phyloP scores from a whole-genome alignment of 2,797 vertebrate genomes.

The Varecia variegata region DNA sequence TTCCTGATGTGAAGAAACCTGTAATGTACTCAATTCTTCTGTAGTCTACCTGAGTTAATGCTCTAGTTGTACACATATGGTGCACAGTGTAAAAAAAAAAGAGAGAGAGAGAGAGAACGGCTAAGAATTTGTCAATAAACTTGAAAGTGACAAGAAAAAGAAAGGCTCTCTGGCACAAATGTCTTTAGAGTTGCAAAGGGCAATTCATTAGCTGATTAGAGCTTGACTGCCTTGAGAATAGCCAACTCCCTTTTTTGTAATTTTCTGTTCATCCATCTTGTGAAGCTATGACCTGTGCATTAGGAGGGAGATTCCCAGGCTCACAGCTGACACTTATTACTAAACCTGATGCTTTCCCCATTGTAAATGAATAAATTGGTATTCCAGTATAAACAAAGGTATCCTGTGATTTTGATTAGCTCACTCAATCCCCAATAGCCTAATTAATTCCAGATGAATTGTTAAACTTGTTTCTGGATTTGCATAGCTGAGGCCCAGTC shows the following conservation, averaged over 20 bases:
- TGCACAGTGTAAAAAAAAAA: not conserved
- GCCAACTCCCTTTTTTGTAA: not conserved
- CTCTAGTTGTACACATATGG: not conserved
- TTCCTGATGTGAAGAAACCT: not conserved
- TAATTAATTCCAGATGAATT: slow-evolving; percentile 65
- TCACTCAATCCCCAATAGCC: slow-evolving; percentile 19
- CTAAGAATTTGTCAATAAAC: slow-evolving; percentile 39
- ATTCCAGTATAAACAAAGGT: slow-evolving; percentile 53
- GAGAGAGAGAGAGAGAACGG: not conserved
- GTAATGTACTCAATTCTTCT: not conserved
- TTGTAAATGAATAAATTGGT: slow-evolving; percentile 4
- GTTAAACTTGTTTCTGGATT: slow-evolving; percentile 60
- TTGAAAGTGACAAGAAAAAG: slow-evolving; percentile 57
- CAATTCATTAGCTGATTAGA: slow-evolving; percentile 62
- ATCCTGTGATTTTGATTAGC: slow-evolving; percentile 43
- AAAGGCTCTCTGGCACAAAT: slow-evolving; percentile 48
- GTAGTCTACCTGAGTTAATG: not conserved
- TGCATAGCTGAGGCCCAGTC: slow-evolving; percentile 13
- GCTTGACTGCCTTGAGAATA: slow-evolving; percentile 13
- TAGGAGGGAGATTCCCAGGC: slow-evolving; percentile 48
- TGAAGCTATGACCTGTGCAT: slow-evolving; percentile 28
- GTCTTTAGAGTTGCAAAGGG: slow-evolving; percentile 50
- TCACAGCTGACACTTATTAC: not conserved
- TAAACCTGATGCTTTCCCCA: not conserved
- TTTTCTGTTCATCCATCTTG: slow-evolving; percentile 55